Evolutionary conservation across 2,797 vertebrate genomes (phyloP).

Genomic region (Sebastes aleutianus): DNA sequence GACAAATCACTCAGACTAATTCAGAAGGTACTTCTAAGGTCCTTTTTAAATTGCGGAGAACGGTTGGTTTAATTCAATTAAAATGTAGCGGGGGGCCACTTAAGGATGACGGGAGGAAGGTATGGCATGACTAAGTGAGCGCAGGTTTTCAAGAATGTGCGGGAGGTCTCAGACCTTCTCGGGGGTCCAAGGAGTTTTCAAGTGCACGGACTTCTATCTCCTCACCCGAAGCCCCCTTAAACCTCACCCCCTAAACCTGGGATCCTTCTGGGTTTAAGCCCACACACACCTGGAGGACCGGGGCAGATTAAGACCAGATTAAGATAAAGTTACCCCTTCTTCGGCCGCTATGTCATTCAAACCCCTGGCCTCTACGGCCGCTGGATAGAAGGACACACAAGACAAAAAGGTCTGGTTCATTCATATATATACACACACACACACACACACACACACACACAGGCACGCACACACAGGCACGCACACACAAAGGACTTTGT

Average conservation of each 20-base stretch:
- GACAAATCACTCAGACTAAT: slow-evolving; percentile 68
- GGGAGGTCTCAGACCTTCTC: slow-evolving; percentile 60
- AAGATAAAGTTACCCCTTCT: slow-evolving; percentile 84
- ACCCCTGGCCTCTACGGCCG: slow-evolving; percentile 65
- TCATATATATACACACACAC: slow-evolving; percentile 16
- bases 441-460: background rate
- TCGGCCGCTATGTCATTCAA: slow-evolving; percentile 80
- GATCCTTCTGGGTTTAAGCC: slow-evolving; percentile 72
- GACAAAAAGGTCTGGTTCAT: slow-evolving; percentile 72
- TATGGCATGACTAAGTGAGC: slow-evolving; percentile 49
- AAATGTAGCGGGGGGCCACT: slow-evolving; percentile 66
- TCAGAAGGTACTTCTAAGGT: slow-evolving; percentile 70
- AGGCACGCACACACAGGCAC: background rate
- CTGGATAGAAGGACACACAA: slow-evolving; percentile 63
- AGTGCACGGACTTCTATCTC: slow-evolving; percentile 66
- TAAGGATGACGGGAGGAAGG: slow-evolving; percentile 50
- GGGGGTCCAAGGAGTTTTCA: slow-evolving; percentile 67
- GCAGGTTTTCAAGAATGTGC: slow-evolving; percentile 31
- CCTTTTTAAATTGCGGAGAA: slow-evolving; percentile 64
- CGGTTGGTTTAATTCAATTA: slow-evolving; percentile 79
- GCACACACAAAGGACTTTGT: slow-evolving; percentile 73
- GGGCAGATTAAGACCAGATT: slow-evolving; percentile 82
- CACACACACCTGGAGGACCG: slow-evolving; percentile 77
- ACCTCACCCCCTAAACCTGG: slow-evolving; percentile 66
- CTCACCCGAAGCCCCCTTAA: slow-evolving; percentile 58